Percentiles rank a stretch among this genome's conserved stretches.
phyloP scores from a whole-genome alignment of 2,113 vertebrate genomes.

The Gnathonemus longibarbis region DNA sequence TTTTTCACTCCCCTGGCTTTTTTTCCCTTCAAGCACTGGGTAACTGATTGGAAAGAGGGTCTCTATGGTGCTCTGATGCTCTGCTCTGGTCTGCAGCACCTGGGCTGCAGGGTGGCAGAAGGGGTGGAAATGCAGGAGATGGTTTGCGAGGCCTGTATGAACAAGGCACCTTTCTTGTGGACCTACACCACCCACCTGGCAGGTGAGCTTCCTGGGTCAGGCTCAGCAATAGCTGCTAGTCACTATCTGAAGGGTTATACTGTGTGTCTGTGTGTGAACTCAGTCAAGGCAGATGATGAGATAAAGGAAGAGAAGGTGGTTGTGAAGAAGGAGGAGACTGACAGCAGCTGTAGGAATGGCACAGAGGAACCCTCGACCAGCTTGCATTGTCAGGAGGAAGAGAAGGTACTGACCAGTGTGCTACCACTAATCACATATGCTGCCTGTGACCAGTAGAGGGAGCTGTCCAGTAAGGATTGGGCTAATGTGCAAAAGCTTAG shows the following conservation, averaged over 20 bases:
- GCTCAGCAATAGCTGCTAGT: background rate
- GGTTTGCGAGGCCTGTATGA: constrained; percentile 87
- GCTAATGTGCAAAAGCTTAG: background rate
- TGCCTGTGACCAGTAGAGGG: constrained; percentile 48
- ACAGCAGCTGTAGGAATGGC: constrained; percentile 21
- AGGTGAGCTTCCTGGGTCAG: constrained; percentile 53
- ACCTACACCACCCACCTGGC: constrained; percentile 70
- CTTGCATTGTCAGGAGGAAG: constrained; percentile 44
- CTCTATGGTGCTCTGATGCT: background rate
- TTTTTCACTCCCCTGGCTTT: no score
- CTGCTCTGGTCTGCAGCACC: constrained; percentile 62
- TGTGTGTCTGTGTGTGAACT: constrained; percentile 20
- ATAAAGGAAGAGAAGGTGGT: constrained; percentile 44
- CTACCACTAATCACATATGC: background rate
- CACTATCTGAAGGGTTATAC: background rate
- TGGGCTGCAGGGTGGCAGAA: constrained; percentile 69
- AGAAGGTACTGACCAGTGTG: constrained; percentile 33
- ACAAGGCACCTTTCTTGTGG: constrained; percentile 79
- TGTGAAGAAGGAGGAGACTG: background rate
- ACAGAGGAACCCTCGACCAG: constrained; percentile 61
- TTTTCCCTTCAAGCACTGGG: background rate
- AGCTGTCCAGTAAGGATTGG: constrained; percentile 25
- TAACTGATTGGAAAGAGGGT: background rate
- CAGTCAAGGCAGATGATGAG: constrained; percentile 52
- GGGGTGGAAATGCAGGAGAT: constrained; percentile 86